phyloP scores from a whole-genome alignment of 2,113 vertebrate genomes.

The Capreolus pygargus region DNA sequence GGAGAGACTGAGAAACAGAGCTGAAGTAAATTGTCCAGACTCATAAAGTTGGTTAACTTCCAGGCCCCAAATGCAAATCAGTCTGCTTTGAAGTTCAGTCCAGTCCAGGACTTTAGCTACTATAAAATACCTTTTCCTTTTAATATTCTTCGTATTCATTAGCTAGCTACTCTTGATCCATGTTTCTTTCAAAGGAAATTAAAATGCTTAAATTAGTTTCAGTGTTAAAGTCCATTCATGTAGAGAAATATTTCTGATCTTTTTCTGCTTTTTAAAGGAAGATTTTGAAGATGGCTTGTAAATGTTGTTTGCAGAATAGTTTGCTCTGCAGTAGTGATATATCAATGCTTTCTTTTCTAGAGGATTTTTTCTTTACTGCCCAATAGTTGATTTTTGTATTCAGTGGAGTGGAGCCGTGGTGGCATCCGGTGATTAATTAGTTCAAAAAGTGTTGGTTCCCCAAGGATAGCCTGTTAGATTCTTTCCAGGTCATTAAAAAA shows the following conservation, averaged over 20 bases:
- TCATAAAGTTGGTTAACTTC: background rate
- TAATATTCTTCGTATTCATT: background rate
- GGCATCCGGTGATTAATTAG: constrained; percentile 82
- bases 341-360: constrained; percentile 59
- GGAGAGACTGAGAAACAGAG: background rate
- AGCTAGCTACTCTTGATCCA: background rate
- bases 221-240: background rate
- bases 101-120: background rate
- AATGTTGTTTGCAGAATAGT: constrained; percentile 55
- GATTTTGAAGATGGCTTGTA: constrained; percentile 46
- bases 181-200: constrained; percentile 14
- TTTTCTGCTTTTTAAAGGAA: constrained; percentile 40
- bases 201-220: constrained; percentile 41
- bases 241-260: background rate
- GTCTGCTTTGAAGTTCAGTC: background rate
- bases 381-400: constrained; percentile 73
- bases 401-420: constrained; percentile 69
- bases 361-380: constrained; percentile 46
- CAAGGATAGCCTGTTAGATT: constrained; percentile 73
- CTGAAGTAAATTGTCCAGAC: background rate
- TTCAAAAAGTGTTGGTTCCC: constrained; percentile 76
- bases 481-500: constrained; percentile 69
- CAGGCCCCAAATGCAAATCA: background rate
- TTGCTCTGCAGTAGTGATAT: constrained; percentile 50
- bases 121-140: constrained; percentile 2